Evolutionary conservation across 2,797 vertebrate genomes (phyloP), one percentile per base, ranked within the genome.

Genomic region (Odontamblyopus rebecca): DNA sequence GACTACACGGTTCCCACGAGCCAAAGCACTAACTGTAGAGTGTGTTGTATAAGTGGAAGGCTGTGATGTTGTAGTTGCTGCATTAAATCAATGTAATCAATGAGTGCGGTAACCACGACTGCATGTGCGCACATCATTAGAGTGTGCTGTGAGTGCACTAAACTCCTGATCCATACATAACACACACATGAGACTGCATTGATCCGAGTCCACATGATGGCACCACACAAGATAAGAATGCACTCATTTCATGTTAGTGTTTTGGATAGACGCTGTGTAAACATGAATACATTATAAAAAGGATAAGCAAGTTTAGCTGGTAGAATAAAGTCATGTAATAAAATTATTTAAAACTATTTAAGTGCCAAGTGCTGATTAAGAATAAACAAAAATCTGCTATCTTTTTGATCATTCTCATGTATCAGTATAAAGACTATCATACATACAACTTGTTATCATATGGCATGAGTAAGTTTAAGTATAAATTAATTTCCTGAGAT

Each of bases 401-500:
- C 61, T 5, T 64, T 44, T 64, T n/a, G 19, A 64, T 23, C 32
- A 41, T 44, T 63, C n/a, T 23, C 35, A 41, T n/a, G 61, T 63
- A 38, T 9, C 19, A 13, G 61, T 63, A 19, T 12, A n/a, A 41
- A 38, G 19, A 60, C 27, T 60, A 9, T 30, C 27, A 60, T 60
- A 8, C 26, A 65, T 15, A 2, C 26, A 23, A 44, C 35, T 9
- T 23, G 41, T 48, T 15, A 44, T 27, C 16, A 77, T 70, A 32
- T 41, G 63, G 69, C 12, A 70, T 0, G 68, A 76, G 50, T 44
- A 61, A 15, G 27, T 61, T 71, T 78, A 50, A 75, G 79, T 11
- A 81, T 67, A 0, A 57, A 3, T 62, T 70, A 53, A 69, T 71
- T 88, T 86, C 86, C 83, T 87, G 82, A 85, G 80, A 74, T 80